These are phyloP conservation scores for Lichenostomus cassidix DNA, from an alignment of 2,113 vertebrate species.

Conservation along the genomic window DNA sequence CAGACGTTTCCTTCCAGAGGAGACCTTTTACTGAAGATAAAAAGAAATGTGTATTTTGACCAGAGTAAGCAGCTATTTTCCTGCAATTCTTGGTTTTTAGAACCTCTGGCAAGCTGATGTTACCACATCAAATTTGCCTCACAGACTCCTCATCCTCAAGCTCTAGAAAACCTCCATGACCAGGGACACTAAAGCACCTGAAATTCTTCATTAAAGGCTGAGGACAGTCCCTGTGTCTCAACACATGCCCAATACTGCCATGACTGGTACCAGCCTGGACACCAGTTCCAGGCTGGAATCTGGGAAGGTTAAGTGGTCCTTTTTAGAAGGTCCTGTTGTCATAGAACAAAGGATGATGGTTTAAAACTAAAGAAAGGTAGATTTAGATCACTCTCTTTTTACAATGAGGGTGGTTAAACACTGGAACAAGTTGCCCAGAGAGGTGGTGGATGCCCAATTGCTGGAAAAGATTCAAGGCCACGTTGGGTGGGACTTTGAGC, in stretches of 20 bases:
- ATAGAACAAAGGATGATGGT: neutral
- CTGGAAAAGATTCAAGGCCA: neutral
- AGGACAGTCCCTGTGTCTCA: neutral
- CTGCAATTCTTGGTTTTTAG: neutral
- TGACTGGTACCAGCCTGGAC: fast-evolving
- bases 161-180: neutral
- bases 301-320: neutral
- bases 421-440: neutral
- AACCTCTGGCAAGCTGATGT: neutral
- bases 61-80: neutral
- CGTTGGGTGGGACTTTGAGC: neutral
- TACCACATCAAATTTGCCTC: neutral
- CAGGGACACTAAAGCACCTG: neutral
- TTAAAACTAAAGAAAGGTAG: neutral
- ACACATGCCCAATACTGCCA: neutral
- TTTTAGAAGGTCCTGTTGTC: neutral
- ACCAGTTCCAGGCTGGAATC: neutral
- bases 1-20: neutral
- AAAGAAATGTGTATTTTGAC: neutral
- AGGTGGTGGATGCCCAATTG: neutral
- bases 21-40: neutral
- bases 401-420: fast-evolving
- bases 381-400: neutral
- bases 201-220: neutral
- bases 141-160: neutral